Conservation (phyloP, 2,113 vertebrate genomes). For the Otus sunia region DNA sequence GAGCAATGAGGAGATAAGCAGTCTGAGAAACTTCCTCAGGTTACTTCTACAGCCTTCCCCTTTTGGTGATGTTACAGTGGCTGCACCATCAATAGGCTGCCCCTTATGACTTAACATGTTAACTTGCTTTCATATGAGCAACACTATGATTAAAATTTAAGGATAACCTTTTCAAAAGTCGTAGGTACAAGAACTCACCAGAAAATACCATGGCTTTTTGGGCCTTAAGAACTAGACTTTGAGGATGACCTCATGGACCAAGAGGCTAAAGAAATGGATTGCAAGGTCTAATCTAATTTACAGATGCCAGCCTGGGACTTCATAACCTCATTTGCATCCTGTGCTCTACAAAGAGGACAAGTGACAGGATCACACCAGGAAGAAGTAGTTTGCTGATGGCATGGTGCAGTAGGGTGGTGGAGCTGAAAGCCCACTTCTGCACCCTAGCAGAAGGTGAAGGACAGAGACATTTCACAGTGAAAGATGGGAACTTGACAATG, state of each 20-base stretch:
- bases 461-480: not conserved
- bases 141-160: not conserved
- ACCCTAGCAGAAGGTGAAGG: not conserved
- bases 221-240: not conserved
- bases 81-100: not conserved
- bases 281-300: not conserved
- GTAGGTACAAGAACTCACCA: not conserved
- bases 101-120: not conserved
- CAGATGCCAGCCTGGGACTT: not conserved
- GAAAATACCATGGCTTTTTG: not conserved
- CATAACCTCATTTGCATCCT: not conserved
- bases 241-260: not conserved
- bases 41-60: not conserved
- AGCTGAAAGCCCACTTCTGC: not conserved
- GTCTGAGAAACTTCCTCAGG: not conserved
- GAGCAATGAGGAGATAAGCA: not conserved
- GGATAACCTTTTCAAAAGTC: not conserved
- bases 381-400: accelerated
- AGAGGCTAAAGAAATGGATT: not conserved
- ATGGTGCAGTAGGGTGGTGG: not conserved
- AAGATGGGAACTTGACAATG: not conserved
- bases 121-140: not conserved
- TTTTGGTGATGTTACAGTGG: not conserved
- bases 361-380: not conserved
- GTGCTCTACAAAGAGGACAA: not conserved